These are phyloP conservation scores for Ispidina lecontei DNA, from an alignment of 2,797 vertebrate species.

Conservation along the genomic window DNA sequence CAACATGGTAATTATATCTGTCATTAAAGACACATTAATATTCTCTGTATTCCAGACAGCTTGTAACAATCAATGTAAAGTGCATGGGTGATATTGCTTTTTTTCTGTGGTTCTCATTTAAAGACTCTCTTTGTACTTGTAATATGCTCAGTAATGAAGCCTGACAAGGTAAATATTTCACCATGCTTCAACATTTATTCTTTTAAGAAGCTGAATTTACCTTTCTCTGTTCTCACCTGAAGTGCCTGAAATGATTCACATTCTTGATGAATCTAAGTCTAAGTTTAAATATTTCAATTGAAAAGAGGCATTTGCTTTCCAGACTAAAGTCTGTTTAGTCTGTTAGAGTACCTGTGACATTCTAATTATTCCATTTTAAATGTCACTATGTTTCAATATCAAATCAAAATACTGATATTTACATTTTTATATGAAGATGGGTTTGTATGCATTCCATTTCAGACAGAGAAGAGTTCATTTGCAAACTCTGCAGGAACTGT, in stretches of 20 bases:
- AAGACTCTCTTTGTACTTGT: not conserved
- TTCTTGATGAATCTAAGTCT: constrained; percentile 47
- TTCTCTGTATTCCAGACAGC: not conserved
- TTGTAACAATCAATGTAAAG: not conserved
- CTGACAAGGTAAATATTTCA: constrained; percentile 7
- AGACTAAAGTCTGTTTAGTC: constrained; percentile 39
- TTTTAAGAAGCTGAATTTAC: not conserved
- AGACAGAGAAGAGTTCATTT: constrained; percentile 85
- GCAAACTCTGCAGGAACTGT: constrained; percentile 82
- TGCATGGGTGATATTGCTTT: not conserved
- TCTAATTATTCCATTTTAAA: constrained; percentile 50
- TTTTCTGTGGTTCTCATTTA: not conserved
- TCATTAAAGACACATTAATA: constrained; percentile 3
- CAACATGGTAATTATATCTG: not conserved
- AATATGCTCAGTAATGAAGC: not conserved
- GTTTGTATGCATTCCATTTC: constrained; percentile 20
- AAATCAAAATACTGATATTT: constrained; percentile 33
- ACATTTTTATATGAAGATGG: constrained; percentile 8
- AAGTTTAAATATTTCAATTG: constrained; percentile 58
- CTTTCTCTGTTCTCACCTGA: constrained; percentile 20
- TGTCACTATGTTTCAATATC: constrained; percentile 6
- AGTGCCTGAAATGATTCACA: not conserved
- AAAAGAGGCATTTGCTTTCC: constrained; percentile 55
- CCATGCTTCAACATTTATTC: constrained; percentile 25
- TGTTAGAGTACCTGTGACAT: constrained; percentile 19